Percentiles rank a stretch among this genome's conserved stretches.
phyloP scores from a whole-genome alignment of 2,797 vertebrate species.

The Lacerta bilineata region DNA sequence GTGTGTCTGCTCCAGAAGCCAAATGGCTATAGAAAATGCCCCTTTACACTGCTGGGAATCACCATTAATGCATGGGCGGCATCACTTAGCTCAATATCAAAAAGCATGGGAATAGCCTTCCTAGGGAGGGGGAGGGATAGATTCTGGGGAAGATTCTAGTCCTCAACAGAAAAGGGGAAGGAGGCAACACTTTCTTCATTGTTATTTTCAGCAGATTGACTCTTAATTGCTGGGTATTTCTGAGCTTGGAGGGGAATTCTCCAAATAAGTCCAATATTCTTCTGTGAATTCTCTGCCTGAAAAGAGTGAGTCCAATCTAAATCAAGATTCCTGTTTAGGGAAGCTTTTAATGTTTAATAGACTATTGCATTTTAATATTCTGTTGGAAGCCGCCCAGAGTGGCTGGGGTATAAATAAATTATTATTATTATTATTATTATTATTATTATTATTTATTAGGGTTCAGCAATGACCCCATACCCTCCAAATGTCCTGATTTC shows the following conservation, averaged over 20 bases:
- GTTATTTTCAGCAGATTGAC: neutral
- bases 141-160: neutral
- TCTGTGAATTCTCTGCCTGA: neutral
- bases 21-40: slow-evolving; percentile 24
- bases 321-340: neutral
- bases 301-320: neutral
- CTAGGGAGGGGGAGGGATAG: neutral
- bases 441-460: neutral
- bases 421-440: no score
- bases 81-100: neutral
- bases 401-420: no score
- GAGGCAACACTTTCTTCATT: neutral
- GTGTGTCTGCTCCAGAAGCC: slow-evolving; percentile 44
- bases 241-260: neutral
- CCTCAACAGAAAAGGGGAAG: neutral
- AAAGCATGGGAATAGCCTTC: neutral
- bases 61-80: neutral
- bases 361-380: no score
- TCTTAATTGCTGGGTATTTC: no score
- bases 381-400: no score
- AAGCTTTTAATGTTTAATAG: no score
- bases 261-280: neutral
- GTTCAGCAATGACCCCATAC: neutral
- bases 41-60: neutral
- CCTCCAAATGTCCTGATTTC: no score